Conservation (phyloP, 2,888 invertebrate genomes). For the Scaptomyza caliginosa region DNA sequence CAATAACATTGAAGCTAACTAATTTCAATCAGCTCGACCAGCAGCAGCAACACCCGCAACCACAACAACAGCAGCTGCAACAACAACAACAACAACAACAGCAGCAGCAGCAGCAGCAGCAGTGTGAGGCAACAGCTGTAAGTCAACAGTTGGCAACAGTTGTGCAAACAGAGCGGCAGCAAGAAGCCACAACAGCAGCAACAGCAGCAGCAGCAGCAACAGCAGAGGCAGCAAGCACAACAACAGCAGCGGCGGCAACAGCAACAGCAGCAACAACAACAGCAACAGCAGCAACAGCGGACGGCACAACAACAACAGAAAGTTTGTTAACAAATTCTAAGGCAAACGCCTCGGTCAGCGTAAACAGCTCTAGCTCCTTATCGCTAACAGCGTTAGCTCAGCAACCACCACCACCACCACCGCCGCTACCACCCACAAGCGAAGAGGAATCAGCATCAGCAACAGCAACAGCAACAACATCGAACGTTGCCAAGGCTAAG, state of each 20-base stretch:
- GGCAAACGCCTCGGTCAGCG: constrained; percentile 65
- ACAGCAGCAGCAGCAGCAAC: constrained; percentile 20
- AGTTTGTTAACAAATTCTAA: constrained; percentile 55
- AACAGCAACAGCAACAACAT: constrained; percentile 22
- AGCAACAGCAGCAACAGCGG: constrained; percentile 11
- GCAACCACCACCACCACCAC: constrained; percentile 28
- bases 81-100: constrained; percentile 10
- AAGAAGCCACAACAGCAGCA: constrained; percentile 20
- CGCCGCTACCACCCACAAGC: constrained; percentile 22
- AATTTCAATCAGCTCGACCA: constrained; percentile 61
- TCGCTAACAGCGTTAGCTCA: constrained; percentile 25
- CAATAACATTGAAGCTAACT: constrained; percentile 59
- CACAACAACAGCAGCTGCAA: not conserved
- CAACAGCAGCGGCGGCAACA: constrained; percentile 28
- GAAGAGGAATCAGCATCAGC: constrained; percentile 21
- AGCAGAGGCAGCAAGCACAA: constrained; percentile 15
- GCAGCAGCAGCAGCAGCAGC: constrained; percentile 24
- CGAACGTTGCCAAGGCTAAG: constrained; percentile 21
- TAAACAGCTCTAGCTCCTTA: constrained; percentile 29
- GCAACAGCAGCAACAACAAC: constrained; percentile 12
- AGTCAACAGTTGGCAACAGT: constrained; percentile 62
- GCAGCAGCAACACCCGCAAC: constrained; percentile 10
- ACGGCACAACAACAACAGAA: constrained; percentile 23
- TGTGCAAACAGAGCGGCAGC: constrained; percentile 43
- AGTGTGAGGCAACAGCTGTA: constrained; percentile 43